Conservation (phyloP, 2,797 vertebrate genomes). For the Mus caroli region DNA sequence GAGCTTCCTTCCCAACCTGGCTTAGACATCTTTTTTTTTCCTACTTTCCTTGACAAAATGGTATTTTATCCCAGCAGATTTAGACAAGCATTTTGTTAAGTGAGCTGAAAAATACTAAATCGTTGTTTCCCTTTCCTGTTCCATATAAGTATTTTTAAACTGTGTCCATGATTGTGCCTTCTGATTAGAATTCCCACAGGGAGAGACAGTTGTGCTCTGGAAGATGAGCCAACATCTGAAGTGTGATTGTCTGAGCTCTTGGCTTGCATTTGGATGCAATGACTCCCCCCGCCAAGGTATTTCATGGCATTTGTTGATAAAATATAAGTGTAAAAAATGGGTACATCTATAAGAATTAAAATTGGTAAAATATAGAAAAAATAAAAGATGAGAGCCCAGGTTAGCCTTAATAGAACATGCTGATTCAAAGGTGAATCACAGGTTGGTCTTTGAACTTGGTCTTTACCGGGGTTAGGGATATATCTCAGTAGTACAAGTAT, state of each 20-base stretch:
- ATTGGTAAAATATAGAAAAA: neutral
- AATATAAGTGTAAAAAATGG: neutral
- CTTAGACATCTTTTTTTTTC: neutral
- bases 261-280: neutral
- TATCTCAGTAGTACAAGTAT: neutral
- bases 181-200: neutral
- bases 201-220: neutral
- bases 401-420: neutral
- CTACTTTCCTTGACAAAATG: neutral
- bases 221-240: neutral
- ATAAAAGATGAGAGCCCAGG: neutral
- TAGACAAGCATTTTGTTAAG: conserved; percentile 12
- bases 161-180: neutral
- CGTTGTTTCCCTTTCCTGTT: conserved; percentile 18
- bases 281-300: neutral
- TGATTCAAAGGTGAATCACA: neutral
- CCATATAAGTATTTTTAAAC: neutral
- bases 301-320: conserved; percentile 14
- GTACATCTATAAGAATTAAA: neutral
- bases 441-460: neutral
- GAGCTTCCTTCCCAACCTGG: neutral
- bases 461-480: neutral
- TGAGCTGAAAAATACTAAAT: neutral
- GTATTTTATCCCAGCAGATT: neutral
- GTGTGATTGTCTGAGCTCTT: neutral